These are phyloP conservation scores for Lissonota sp. DNA, from an alignment of 2,888 invertebrate genomes.

Conservation along the genomic window DNA sequence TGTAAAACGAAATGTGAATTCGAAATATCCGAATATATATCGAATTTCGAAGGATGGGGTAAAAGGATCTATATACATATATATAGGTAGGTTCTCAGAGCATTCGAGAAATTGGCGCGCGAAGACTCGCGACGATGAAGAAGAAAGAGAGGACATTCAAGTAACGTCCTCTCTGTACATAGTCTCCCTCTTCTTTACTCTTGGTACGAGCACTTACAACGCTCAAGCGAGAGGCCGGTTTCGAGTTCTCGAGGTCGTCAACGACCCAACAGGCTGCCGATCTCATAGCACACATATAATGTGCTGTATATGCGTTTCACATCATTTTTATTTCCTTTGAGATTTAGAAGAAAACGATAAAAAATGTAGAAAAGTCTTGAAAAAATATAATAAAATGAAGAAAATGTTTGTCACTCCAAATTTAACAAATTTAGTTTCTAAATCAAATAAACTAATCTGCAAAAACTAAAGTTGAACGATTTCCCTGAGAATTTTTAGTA, in stretches of 20 bases:
- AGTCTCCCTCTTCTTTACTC: constrained; percentile 41
- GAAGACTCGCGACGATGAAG: constrained; percentile 31
- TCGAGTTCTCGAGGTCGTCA: constrained; percentile 57
- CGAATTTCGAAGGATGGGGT: not conserved
- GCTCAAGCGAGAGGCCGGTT: constrained; percentile 44
- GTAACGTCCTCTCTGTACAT: constrained; percentile 36
- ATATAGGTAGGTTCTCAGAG: not conserved
- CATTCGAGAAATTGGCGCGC: constrained; percentile 37
- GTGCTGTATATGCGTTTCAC: not conserved
- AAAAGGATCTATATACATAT: too few species aligned
- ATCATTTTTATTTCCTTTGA: not conserved
- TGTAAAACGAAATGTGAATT: too few species aligned
- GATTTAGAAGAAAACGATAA: too few species aligned
- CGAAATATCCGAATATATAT: not conserved
- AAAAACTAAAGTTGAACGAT: too few species aligned
- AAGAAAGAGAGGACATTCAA: constrained; percentile 25
- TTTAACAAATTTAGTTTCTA: too few species aligned
- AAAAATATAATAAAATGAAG: too few species aligned
- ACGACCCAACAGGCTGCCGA: constrained; percentile 56
- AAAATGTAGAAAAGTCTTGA: too few species aligned
- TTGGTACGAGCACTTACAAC: constrained; percentile 38
- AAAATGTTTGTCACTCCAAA: too few species aligned
- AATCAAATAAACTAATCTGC: too few species aligned
- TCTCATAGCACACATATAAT: constrained; percentile 16
- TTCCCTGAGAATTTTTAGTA: too few species aligned